phyloP scores from a whole-genome alignment of 2,888 invertebrate species.

The Neoaliturus tenellus region DNA sequence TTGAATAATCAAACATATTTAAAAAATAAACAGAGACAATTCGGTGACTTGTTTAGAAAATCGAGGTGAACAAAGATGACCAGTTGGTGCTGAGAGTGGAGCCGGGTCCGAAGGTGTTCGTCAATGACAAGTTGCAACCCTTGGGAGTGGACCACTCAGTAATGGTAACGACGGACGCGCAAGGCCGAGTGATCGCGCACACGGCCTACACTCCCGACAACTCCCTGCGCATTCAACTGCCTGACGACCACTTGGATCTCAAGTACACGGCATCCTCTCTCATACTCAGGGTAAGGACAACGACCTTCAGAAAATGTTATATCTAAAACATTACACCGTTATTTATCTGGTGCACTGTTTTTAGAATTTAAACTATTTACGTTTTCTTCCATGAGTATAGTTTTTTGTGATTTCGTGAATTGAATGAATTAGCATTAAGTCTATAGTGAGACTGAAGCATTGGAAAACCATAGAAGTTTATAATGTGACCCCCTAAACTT shows the following conservation, averaged over 20 bases:
- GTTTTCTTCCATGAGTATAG: too few relatives aligned
- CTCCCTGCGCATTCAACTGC: conserved; percentile 1
- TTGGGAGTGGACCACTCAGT: neutral
- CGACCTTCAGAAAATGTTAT: too few relatives aligned
- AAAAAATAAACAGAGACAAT: too few relatives aligned
- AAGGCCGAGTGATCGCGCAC: conserved; percentile 15
- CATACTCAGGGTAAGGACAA: neutral
- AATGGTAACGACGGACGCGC: neutral
- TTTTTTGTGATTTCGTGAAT: too few relatives aligned
- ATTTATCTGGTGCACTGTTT: too few relatives aligned
- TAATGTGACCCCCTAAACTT: too few relatives aligned
- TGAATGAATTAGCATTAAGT: too few relatives aligned
- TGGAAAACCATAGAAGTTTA: too few relatives aligned
- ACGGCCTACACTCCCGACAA: conserved; percentile 1
- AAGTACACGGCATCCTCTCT: conserved; percentile 1
- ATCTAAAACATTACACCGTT: too few relatives aligned
- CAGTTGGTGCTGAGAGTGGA: neutral
- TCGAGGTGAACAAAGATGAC: conserved; percentile 28
- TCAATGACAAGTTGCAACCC: neutral
- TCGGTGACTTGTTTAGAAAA: neutral
- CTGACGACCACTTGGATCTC: conserved; percentile 6
- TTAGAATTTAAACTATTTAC: too few relatives aligned
- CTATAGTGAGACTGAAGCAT: too few relatives aligned
- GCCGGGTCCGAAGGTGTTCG: conserved; percentile 14
- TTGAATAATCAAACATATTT: too few relatives aligned